Evolutionary conservation across 1,140 invertebrate species (phyloP).

Genomic region (Drosophila ercepeae): DNA sequence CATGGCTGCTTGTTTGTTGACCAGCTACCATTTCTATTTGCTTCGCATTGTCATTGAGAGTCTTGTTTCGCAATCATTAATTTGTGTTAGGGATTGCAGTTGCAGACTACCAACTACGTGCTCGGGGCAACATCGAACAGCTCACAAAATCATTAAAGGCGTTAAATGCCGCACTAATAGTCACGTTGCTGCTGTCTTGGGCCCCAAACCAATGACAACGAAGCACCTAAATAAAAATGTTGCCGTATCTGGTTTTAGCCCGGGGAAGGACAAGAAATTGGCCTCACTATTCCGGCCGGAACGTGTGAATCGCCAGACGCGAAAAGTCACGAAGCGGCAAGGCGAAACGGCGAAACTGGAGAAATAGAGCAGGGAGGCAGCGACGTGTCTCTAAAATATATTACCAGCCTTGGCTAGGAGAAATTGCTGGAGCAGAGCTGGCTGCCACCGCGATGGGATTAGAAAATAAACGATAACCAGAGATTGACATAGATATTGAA

Average conservation of each 20-base stretch:
- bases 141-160: conserved; percentile 34
- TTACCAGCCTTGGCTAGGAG: conserved; percentile 22
- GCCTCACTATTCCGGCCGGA: conserved; percentile 27
- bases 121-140: conserved; percentile 11
- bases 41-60: conserved; percentile 11
- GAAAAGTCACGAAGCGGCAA: conserved; percentile 43
- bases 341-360: conserved; percentile 5
- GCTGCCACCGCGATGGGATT: conserved; percentile 26
- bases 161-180: conserved; percentile 55
- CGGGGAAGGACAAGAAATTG: conserved; percentile 26
- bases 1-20: conserved; percentile 32
- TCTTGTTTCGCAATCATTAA: conserved; percentile 35
- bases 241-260: conserved; percentile 18
- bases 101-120: conserved; percentile 51
- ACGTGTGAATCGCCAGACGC: conserved; percentile 44
- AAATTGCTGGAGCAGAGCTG: conserved; percentile 23
- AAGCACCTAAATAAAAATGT: conserved; percentile 37
- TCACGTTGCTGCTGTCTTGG: conserved; percentile 27
- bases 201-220: conserved; percentile 17
- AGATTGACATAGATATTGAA: conserved; percentile 36
- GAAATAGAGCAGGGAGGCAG: conserved; percentile 1
- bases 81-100: conserved; percentile 44
- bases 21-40: conserved; percentile 37
- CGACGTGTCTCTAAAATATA: conserved; percentile 41
- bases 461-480: conserved; percentile 29